phyloP scores from a whole-genome alignment of 2,888 invertebrate genomes.

The Chrysolina haemoptera region DNA sequence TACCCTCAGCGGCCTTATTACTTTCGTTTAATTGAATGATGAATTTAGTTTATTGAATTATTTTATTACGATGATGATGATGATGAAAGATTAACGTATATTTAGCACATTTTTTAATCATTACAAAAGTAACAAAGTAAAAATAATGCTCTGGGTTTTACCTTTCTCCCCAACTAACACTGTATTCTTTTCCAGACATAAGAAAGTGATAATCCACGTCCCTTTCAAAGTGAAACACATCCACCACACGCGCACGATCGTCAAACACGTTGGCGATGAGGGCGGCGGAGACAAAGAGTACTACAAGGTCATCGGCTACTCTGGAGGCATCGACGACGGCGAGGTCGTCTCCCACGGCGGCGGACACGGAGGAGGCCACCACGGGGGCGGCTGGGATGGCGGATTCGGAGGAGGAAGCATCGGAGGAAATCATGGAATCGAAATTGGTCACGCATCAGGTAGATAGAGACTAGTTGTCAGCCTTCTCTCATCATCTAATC shows the following conservation, averaged over 20 bases:
- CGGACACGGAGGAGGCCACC: constrained; percentile 56
- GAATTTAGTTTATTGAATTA: too few species aligned
- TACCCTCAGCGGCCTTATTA: too few species aligned
- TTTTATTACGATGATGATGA: too few species aligned
- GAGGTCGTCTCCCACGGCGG: constrained; percentile 66
- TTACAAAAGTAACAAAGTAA: too few species aligned
- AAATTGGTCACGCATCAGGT: constrained; percentile 51
- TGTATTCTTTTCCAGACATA: constrained; percentile 68
- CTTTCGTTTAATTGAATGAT: too few species aligned
- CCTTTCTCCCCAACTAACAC: neutral
- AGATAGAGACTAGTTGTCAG: constrained; percentile 39
- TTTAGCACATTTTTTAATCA: too few species aligned
- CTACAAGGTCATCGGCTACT: constrained; percentile 80
- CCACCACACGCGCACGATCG: constrained; percentile 84
- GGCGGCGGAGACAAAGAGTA: constrained; percentile 74
- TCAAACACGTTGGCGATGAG: constrained; percentile 77
- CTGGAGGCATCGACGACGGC: constrained; percentile 76
- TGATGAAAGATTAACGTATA: too few species aligned
- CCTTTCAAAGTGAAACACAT: constrained; percentile 84
- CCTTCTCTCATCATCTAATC: constrained; percentile 22
- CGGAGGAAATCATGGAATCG: constrained; percentile 51
- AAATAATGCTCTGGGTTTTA: too few species aligned
- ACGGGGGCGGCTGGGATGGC: constrained; percentile 59
- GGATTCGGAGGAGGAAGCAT: constrained; percentile 57
- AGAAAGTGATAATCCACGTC: constrained; percentile 85